Conservation (phyloP, 2,113 vertebrate species). For the Mystacornis crossleyi region DNA sequence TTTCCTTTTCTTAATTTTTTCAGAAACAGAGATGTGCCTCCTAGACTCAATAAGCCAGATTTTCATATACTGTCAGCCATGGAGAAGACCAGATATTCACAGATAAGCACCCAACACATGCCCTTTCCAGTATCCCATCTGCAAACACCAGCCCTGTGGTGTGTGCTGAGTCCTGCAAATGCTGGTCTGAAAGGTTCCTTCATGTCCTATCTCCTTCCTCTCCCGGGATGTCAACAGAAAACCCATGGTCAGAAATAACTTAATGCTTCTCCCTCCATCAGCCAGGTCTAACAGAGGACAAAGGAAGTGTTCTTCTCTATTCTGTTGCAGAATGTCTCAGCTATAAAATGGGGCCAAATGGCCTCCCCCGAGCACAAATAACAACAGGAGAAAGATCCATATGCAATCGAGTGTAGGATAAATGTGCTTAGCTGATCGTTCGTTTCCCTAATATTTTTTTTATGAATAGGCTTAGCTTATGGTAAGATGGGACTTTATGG, state of each 20-base stretch:
- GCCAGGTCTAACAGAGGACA: slow-evolving; percentile 49
- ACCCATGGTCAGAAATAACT: slow-evolving; percentile 1
- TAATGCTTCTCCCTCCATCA: background rate
- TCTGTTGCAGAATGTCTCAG: slow-evolving; percentile 6
- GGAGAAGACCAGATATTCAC: background rate
- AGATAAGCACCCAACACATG: background rate
- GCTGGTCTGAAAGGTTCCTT: background rate
- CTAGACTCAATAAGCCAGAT: background rate
- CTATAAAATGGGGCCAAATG: slow-evolving; percentile 46
- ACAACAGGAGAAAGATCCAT: slow-evolving; percentile 19
- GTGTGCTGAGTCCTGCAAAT: background rate
- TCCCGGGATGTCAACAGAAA: background rate
- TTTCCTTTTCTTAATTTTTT: background rate
- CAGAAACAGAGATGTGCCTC: background rate
- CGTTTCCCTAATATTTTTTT: slow-evolving; percentile 69
- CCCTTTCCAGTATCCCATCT: background rate
- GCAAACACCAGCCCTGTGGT: background rate
- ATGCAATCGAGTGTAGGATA: slow-evolving; percentile 4
- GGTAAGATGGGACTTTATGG: slow-evolving; percentile 52
- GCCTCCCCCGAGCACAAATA: slow-evolving; percentile 58
- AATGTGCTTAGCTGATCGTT: slow-evolving; percentile 44
- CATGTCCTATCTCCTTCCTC: background rate
- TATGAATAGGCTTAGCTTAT: slow-evolving; percentile 65
- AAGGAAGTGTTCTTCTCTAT: slow-evolving; percentile 50
- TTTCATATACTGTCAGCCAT: background rate